Evolutionary conservation across 2,797 vertebrate genomes (phyloP).

Genomic region (Arctocebus calabarensis): DNA sequence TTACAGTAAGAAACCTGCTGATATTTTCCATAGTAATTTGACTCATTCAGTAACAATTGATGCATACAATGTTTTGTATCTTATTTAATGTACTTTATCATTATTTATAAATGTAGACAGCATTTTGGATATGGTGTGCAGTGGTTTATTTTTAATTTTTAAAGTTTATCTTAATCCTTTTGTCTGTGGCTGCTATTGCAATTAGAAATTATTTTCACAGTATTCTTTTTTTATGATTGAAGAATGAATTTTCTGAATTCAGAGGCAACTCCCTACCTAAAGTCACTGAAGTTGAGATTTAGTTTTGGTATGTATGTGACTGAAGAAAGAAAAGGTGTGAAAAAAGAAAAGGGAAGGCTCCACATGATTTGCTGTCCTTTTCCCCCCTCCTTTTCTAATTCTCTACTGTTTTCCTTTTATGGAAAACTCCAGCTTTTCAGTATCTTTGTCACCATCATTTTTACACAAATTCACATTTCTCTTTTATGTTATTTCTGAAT

Average conservation of each 20-base stretch:
- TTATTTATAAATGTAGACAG: constrained; percentile 46
- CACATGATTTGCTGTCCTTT: background rate
- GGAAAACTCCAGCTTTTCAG: background rate
- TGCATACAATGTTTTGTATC: background rate
- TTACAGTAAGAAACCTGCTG: background rate
- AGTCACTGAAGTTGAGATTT: constrained; percentile 33
- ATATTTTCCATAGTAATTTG: background rate
- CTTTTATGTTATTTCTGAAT: constrained; percentile 12
- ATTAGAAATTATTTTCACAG: constrained; percentile 48
- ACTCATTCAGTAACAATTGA: constrained; percentile 37
- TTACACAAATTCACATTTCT: background rate
- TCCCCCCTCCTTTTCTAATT: background rate
- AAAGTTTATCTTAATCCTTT: constrained; percentile 40
- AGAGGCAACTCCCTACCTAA: background rate
- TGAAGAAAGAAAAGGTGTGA: constrained; percentile 27
- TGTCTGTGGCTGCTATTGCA: background rate
- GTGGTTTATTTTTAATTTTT: constrained; percentile 44
- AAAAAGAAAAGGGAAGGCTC: constrained; percentile 6
- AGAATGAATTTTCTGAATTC: constrained; percentile 54
- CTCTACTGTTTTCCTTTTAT: constrained; percentile 9
- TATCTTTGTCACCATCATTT: background rate
- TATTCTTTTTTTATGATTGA: background rate
- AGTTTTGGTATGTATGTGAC: background rate
- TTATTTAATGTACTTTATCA: background rate
- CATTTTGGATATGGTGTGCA: background rate